Conservation (phyloP, 2,113 vertebrate species). For the Anoplopoma fimbria region DNA sequence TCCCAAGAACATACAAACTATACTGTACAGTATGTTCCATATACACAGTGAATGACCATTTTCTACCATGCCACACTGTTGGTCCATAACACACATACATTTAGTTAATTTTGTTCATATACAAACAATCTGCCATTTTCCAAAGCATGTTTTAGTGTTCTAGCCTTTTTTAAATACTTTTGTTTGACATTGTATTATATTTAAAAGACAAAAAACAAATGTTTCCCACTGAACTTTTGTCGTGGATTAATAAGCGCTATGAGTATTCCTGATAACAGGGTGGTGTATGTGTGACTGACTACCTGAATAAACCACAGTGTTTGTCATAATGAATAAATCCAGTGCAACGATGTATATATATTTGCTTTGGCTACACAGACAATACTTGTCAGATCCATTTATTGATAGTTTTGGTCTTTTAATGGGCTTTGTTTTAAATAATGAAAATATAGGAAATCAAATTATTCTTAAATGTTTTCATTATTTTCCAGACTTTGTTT, state of each 20-base stretch:
- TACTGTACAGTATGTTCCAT: not conserved
- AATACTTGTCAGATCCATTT: not conserved
- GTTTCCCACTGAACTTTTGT: not conserved
- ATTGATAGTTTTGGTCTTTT: conserved; percentile 9
- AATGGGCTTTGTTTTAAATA: not conserved
- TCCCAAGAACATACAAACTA: conserved; percentile 25
- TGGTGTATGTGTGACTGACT: not conserved
- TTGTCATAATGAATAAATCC: not conserved
- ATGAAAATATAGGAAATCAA: not conserved
- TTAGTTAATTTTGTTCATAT: not conserved
- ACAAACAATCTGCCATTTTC: not conserved
- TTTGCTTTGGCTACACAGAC: not conserved
- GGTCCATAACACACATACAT: not conserved
- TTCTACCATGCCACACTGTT: conserved; percentile 35
- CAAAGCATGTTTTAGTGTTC: not conserved
- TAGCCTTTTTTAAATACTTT: not conserved
- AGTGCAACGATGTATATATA: not conserved
- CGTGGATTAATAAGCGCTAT: not conserved
- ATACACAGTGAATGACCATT: conserved; percentile 28
- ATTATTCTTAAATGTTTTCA: not conserved
- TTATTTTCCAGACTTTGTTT: conserved; percentile 7
- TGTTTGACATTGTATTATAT: not conserved
- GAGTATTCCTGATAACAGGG: not conserved
- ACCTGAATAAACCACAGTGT: not conserved
- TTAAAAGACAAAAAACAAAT: not conserved